Evolutionary conservation across 1,140 invertebrate species (phyloP).

Genomic region (Agrypnia vestita): DNA sequence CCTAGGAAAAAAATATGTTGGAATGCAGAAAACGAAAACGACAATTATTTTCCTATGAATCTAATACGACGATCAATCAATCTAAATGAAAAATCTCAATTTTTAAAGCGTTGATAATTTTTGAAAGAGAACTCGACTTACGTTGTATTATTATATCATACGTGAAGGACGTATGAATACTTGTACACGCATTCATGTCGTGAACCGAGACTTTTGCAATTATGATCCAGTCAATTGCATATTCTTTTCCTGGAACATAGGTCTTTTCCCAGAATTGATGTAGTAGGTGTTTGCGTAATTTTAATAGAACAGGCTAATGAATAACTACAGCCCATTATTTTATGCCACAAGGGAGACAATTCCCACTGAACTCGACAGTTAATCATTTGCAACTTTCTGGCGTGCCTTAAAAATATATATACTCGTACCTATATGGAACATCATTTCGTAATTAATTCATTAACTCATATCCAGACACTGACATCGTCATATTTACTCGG

Average conservation of each 20-base stretch:
- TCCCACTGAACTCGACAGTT: slow-evolving; percentile 21
- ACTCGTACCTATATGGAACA: not conserved
- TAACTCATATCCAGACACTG: not conserved
- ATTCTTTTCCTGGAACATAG: slow-evolving; percentile 3
- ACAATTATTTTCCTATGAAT: too few species aligned
- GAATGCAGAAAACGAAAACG: too few species aligned
- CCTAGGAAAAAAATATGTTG: too few species aligned
- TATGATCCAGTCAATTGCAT: slow-evolving; percentile 2
- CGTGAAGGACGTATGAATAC: too few species aligned
- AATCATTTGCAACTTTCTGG: slow-evolving; percentile 26
- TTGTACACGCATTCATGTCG: too few species aligned
- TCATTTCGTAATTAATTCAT: not conserved
- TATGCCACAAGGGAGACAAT: slow-evolving; percentile 46
- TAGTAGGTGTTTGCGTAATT: slow-evolving; percentile 1
- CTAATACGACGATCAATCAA: too few species aligned
- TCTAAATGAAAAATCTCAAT: too few species aligned
- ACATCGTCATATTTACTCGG: too few species aligned
- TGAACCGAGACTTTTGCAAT: too few species aligned
- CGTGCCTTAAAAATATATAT: slow-evolving; percentile 13
- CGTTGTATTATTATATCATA: too few species aligned
- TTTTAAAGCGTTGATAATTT: too few species aligned
- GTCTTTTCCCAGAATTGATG: not conserved
- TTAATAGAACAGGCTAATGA: slow-evolving; percentile 49
- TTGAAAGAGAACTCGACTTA: too few species aligned
- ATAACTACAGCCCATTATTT: slow-evolving; percentile 52